A percentile compares a stretch with the other conserved stretches of the same genome.
These are phyloP conservation scores for Platanista minor DNA, from an alignment of 2,113 vertebrate species.

Conservation along the genomic window DNA sequence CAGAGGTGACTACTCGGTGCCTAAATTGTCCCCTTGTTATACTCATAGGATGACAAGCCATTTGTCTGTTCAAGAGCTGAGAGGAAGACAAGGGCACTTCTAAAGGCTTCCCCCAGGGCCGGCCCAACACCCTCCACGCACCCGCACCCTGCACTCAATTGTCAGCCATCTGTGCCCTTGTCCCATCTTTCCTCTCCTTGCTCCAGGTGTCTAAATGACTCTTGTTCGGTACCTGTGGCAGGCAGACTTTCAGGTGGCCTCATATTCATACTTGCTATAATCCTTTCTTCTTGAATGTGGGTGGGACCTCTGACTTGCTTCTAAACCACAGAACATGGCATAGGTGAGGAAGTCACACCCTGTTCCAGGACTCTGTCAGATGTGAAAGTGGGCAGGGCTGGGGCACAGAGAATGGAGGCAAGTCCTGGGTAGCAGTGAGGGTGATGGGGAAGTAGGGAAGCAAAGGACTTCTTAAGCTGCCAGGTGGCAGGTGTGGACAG, in stretches of 20 bases:
- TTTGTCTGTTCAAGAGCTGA: background rate
- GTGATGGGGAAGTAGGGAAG: background rate
- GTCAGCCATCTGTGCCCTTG: accelerated
- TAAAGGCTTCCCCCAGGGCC: accelerated
- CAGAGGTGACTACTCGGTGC: background rate
- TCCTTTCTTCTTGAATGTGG: background rate
- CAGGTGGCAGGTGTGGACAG: background rate
- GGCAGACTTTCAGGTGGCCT: background rate
- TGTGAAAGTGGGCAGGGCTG: background rate
- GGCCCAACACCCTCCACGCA: accelerated
- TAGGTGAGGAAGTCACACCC: background rate
- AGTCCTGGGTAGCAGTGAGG: accelerated
- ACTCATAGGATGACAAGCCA: background rate
- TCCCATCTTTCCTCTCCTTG: background rate
- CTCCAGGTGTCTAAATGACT: background rate
- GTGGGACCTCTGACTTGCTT: background rate
- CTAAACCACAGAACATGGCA: background rate
- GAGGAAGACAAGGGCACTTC: accelerated
- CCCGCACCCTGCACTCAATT: background rate
- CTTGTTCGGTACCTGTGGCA: background rate
- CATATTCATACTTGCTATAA: accelerated
- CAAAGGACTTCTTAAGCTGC: background rate
- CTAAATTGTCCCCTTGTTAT: background rate
- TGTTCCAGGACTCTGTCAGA: background rate
- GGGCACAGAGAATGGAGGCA: background rate